phyloP scores from a whole-genome alignment of 2,113 vertebrate species.

The Zapornia atra region DNA sequence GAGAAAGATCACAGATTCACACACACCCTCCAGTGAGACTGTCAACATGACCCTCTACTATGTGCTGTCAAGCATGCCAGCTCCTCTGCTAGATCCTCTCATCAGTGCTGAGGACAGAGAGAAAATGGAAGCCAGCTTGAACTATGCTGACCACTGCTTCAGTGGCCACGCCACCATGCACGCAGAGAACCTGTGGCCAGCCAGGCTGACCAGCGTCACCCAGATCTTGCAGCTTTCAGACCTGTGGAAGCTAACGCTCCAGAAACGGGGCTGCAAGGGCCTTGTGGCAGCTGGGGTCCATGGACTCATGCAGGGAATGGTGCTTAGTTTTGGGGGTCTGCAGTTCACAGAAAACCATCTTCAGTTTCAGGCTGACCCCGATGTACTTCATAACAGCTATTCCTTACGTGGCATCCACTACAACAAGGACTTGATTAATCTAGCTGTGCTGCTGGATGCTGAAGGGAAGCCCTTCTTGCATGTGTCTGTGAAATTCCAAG shows the following conservation, averaged over 20 bases:
- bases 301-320: conserved; percentile 93
- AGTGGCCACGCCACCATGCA: conserved; percentile 98
- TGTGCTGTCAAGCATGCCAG: conserved; percentile 83
- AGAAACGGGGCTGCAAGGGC: conserved; percentile 93
- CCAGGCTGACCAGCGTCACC: conserved; percentile 74
- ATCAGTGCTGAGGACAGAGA: conserved; percentile 80
- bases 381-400: conserved; percentile 96
- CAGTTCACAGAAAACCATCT: conserved; percentile 99
- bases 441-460: conserved; percentile 86
- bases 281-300: conserved; percentile 89
- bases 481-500: conserved; percentile 88
- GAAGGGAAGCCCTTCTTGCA: conserved; percentile 93
- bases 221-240: conserved; percentile 93
- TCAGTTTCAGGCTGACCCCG: conserved; percentile 95
- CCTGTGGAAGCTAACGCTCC: conserved; percentile 92
- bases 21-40: conserved; percentile 89
- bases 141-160: conserved; percentile 97
- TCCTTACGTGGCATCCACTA: conserved; percentile 92
- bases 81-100: conserved; percentile 84
- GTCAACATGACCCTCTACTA: conserved; percentile 97
- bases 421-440: conserved; percentile 89
- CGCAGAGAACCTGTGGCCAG: conserved; percentile 93
- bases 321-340: conserved; percentile 95
- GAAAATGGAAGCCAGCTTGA: conserved; percentile 87
- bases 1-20: conserved; percentile 89